Evolutionary conservation across 2,113 vertebrate genomes (phyloP).

Genomic region (Australoheros scitulus): DNA sequence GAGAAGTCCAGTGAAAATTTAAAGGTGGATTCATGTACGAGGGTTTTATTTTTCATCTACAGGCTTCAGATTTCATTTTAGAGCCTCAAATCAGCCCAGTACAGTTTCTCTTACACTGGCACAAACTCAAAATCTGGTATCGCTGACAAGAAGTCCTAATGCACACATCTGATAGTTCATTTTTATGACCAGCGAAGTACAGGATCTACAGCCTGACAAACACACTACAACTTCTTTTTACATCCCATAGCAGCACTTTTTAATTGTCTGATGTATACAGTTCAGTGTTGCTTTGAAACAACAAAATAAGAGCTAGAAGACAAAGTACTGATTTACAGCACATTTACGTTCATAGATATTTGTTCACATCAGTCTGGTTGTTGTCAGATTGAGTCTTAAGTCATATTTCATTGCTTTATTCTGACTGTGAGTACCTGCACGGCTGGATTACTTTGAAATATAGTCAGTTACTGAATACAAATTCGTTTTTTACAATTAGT

Average conservation of each 20-base stretch:
- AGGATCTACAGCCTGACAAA: background rate
- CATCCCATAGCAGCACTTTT: background rate
- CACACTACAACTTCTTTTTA: background rate
- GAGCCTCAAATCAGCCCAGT: background rate
- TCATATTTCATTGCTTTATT: background rate
- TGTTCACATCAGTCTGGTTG: background rate
- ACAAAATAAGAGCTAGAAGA: background rate
- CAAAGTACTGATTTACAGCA: background rate
- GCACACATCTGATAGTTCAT: conserved; percentile 18
- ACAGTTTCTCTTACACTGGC: conserved; percentile 5
- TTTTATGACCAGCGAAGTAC: background rate
- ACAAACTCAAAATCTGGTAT: background rate
- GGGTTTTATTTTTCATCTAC: conserved; percentile 53
- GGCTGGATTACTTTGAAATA: too few species aligned
- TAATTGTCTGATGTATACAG: background rate
- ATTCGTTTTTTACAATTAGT: too few species aligned
- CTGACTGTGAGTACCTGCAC: background rate
- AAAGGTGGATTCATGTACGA: conserved; percentile 10
- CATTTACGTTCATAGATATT: background rate
- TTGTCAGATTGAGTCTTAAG: background rate
- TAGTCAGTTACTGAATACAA: too few species aligned
- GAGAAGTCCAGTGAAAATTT: conserved; percentile 22
- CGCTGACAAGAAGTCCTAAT: background rate
- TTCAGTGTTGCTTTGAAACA: background rate
- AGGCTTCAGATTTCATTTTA: conserved; percentile 43